Conservation (phyloP, 2,888 invertebrate species). For the Choristoneura rosaceana region DNA sequence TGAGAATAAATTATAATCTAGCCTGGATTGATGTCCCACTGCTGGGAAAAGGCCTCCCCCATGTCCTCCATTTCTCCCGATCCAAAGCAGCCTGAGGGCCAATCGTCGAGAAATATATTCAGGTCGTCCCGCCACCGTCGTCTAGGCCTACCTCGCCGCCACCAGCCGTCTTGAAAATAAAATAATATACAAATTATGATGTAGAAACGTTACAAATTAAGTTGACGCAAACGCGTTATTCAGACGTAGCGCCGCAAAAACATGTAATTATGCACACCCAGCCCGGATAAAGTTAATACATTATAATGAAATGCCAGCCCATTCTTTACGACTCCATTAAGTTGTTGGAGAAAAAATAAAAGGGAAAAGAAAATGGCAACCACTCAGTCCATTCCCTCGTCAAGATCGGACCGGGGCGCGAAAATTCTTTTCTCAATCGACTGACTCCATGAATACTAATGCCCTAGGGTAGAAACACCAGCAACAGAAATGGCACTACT, state of each 20-base stretch:
- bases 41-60: too few species aligned
- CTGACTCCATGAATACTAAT: conserved; percentile 84
- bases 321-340: conserved; percentile 81
- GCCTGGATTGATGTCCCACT: too few species aligned
- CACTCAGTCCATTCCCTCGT: conserved; percentile 75
- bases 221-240: conserved; percentile 24
- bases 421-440: conserved; percentile 83
- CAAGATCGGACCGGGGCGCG: conserved; percentile 74
- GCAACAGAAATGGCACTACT: conserved; percentile 68
- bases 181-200: neutral
- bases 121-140: too few species aligned
- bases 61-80: too few species aligned
- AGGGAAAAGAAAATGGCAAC: conserved; percentile 76
- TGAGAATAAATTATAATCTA: too few species aligned
- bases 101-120: too few species aligned
- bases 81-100: too few species aligned
- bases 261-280: conserved; percentile 51
- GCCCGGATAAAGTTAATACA: conserved; percentile 70
- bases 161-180: neutral
- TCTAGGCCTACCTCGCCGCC: too few species aligned
- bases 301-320: conserved; percentile 76
- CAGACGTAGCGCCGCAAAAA: conserved; percentile 37
- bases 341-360: conserved; percentile 79
- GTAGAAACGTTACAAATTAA: neutral
- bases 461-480: conserved; percentile 68